Evolutionary conservation across 2,113 vertebrate genomes (phyloP).

Genomic region (Nesogale talazaci): DNA sequence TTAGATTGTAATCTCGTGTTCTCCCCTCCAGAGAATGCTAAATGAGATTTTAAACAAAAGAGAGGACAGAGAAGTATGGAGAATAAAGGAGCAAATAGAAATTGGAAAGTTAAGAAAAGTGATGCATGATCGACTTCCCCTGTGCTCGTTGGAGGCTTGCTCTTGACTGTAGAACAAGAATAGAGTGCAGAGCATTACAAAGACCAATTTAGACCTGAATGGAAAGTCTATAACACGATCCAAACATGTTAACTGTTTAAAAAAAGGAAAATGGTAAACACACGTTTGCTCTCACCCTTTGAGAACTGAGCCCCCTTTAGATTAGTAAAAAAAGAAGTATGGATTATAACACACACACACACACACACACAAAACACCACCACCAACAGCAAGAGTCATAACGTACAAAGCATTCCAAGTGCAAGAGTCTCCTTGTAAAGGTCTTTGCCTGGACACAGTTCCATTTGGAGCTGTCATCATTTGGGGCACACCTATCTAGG

Average conservation of each 20-base stretch:
- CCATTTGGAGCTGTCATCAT: not conserved
- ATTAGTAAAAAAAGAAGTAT: not conserved
- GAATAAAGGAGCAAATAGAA: slow-evolving; percentile 88
- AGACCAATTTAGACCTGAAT: slow-evolving; percentile 18
- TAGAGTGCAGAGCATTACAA: slow-evolving; percentile 23
- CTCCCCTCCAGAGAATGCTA: slow-evolving; percentile 88
- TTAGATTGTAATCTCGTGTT: slow-evolving; percentile 90
- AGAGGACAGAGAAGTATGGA: slow-evolving; percentile 85
- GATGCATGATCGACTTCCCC: slow-evolving; percentile 84
- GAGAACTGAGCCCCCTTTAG: slow-evolving; percentile 29
- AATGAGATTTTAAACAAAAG: slow-evolving; percentile 89
- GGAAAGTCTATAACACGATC: not conserved
- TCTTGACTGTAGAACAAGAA: slow-evolving; percentile 76
- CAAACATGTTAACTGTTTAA: not conserved
- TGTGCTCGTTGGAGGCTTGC: slow-evolving; percentile 75
- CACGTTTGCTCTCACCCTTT: slow-evolving; percentile 11
- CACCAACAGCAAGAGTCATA: no score
- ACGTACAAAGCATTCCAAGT: not conserved
- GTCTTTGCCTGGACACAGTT: not conserved
- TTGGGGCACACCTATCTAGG: not conserved
- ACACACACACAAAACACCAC: not conserved
- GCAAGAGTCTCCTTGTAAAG: not conserved
- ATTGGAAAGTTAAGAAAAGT: slow-evolving; percentile 86
- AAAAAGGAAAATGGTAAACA: slow-evolving; percentile 25
- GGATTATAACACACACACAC: not conserved